Percentiles rank a stretch among this genome's conserved stretches.
phyloP scores from a whole-genome alignment of 2,113 vertebrate genomes.

The Daubentonia madagascariensis region DNA sequence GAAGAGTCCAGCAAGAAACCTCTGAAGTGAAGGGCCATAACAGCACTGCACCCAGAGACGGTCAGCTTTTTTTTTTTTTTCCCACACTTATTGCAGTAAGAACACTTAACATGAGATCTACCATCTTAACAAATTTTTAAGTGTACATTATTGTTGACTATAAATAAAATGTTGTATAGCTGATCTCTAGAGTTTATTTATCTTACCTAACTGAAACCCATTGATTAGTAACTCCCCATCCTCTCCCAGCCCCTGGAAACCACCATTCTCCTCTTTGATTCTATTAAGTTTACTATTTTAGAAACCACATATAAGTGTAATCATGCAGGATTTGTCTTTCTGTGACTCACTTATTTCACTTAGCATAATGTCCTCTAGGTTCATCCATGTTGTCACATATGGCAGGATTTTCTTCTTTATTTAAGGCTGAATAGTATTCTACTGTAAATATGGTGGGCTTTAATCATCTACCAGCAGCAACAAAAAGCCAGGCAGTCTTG shows the following conservation, averaged over 20 bases:
- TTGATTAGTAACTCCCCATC: neutral
- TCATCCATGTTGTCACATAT: neutral
- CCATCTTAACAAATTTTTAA: neutral
- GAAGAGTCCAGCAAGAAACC: neutral
- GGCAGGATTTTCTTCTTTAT: neutral
- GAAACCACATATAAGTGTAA: neutral
- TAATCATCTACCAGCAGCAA: neutral
- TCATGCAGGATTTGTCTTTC: neutral
- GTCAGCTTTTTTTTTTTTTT: neutral
- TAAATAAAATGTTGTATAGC: neutral
- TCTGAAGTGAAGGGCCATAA: neutral
- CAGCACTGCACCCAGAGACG: neutral
- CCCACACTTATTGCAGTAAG: neutral
- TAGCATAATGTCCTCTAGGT: neutral
- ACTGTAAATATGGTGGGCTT: neutral
- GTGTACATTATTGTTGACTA: neutral
- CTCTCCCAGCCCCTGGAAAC: neutral
- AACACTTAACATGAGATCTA: neutral
- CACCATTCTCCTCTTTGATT: neutral
- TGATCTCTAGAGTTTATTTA: neutral
- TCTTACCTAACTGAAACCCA: neutral
- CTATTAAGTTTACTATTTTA: neutral
- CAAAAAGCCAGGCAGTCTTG: neutral
- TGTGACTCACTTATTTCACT: neutral
- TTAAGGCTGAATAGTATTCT: neutral